phyloP scores from a whole-genome alignment of 2,888 invertebrate species.

The Entomobrya multifasciata region DNA sequence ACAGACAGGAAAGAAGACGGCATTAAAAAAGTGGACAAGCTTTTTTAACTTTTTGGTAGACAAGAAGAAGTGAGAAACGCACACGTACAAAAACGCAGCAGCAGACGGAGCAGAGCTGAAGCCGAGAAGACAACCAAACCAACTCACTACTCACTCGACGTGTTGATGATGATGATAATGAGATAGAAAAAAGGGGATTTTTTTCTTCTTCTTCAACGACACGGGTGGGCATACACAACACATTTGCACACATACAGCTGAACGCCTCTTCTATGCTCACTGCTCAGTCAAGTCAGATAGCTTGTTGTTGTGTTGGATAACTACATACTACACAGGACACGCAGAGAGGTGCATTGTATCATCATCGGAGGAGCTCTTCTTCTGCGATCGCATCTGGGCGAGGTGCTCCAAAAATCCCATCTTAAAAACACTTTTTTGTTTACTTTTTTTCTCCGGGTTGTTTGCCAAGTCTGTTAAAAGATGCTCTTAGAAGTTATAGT shows the following conservation, averaged over 20 bases:
- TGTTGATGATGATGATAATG: constrained; percentile 4
- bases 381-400: constrained; percentile 61
- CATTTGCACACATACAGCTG: constrained; percentile 33
- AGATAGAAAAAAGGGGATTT: constrained; percentile 38
- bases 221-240: constrained; percentile 44
- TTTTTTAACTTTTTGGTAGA: no score
- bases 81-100: no score
- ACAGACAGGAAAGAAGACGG: no score
- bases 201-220: neutral
- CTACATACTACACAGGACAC: no score
- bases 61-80: no score
- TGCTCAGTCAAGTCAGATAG: no score
- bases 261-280: constrained; percentile 54
- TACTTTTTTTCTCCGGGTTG: constrained; percentile 66
- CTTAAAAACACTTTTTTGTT: constrained; percentile 65
- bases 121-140: constrained; percentile 5
- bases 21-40: no score
- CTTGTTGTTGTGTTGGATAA: no score
- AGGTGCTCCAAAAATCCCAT: constrained; percentile 60
- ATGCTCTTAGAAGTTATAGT: no score
- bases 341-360: constrained; percentile 34
- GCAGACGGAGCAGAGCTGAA: neutral
- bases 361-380: neutral
- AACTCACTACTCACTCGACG: neutral
- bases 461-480: constrained; percentile 64